Percentiles rank a stretch among this genome's conserved stretches.
These are phyloP conservation scores for Hylaea fasciaria DNA, from an alignment of 2,888 invertebrate species.

Conservation along the genomic window DNA sequence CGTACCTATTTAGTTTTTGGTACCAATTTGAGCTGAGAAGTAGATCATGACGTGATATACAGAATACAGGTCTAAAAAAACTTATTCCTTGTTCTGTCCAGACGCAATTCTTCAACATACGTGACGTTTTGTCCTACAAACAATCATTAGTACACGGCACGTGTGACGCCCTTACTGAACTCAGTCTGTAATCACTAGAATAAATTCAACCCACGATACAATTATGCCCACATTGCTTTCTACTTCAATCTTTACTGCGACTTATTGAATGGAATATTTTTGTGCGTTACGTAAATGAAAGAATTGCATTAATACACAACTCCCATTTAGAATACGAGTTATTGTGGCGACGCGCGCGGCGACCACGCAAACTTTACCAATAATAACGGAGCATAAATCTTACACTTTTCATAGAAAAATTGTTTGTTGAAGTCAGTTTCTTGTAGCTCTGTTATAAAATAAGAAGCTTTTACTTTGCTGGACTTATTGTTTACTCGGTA, in stretches of 20 bases:
- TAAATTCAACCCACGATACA: too few relatives aligned
- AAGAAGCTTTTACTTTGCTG: slow-evolving; percentile 12
- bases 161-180: too few relatives aligned
- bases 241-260: neutral
- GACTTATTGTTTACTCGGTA: neutral
- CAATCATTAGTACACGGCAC: too few relatives aligned
- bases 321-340: slow-evolving; percentile 37
- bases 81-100: too few relatives aligned
- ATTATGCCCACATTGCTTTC: too few relatives aligned
- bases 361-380: slow-evolving; percentile 56
- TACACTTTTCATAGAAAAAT: slow-evolving; percentile 48
- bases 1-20: too few relatives aligned
- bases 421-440: slow-evolving; percentile 39
- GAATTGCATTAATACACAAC: slow-evolving; percentile 39
- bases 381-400: slow-evolving; percentile 65
- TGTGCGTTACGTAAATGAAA: slow-evolving; percentile 27
- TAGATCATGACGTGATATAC: too few relatives aligned
- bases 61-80: too few relatives aligned
- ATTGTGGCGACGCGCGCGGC: slow-evolving; percentile 32
- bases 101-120: too few relatives aligned
- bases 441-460: slow-evolving; percentile 20
- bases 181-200: too few relatives aligned
- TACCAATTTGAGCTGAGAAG: too few relatives aligned
- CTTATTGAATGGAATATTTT: neutral
- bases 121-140: too few relatives aligned